Base-by-base conservation (phyloP, 2,113 vertebrate genomes). In the Tautogolabrus adspersus region DNA sequence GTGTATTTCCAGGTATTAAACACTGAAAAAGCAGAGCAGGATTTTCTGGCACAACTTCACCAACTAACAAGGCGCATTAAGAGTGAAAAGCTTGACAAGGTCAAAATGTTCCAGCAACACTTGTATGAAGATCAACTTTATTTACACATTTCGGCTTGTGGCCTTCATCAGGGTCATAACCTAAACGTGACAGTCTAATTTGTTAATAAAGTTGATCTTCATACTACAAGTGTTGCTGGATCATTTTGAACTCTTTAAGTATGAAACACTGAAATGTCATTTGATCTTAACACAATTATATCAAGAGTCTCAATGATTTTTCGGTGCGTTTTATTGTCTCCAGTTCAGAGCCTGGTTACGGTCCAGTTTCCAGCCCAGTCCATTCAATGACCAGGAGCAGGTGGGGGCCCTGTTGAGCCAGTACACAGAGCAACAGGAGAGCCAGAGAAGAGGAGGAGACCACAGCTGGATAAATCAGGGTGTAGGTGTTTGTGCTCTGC, bases 311-410 rank as follows among this genome's bases (percentile, higher is more conserved):
- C 3, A 56, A 8, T 51, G 22, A 54, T 1, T 8, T 19, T 38
- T 58, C 46, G 18, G 15, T 59, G 30, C 77, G 18, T 61, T 1
- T 51, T 89, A 7, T 44, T 75, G 18, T 70, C 77, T 12, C 1
- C 93, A 98, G 96, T 96, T 95, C 75, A 94, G 94, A 0, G 47
- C 85, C 3, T 97, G 96, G 96, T 89, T 97, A 72, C 72, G 1
- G 46, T 63, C 79, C 9, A 94, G 86, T 69, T 96, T 95, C 1
- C 91, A 89, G 37, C 91, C 88, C 75, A 95, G 93, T 69, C 95
- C 95, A 0, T 95, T 96, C 54, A 91, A 92, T 51, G 96, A 98
- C 80, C 93, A 95, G 89, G 94, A 95, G 75, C 94, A 95, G 88
- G 93, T 98, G 72, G 86, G 81, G 10, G 66, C 65, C 2, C 89